A percentile compares a stretch with the other conserved stretches of the same genome.
phyloP scores from a whole-genome alignment of 2,888 invertebrate genomes.

The Lathronympha strigana region DNA sequence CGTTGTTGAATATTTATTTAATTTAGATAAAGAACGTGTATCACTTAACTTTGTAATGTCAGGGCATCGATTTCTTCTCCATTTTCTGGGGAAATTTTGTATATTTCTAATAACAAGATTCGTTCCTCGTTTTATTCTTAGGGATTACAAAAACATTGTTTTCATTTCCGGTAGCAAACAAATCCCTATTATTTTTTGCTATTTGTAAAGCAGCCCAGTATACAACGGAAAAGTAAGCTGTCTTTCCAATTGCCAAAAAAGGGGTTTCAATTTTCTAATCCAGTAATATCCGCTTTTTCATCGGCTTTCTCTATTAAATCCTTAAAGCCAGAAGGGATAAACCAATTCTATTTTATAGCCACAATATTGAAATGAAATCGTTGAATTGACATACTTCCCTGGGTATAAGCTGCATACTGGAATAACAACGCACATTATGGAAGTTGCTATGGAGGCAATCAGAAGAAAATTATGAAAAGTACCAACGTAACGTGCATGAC shows the following conservation, averaged over 20 bases:
- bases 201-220: not conserved
- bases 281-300: not conserved
- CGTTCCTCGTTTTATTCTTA: not conserved
- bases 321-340: not conserved
- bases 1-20: too few relatives aligned
- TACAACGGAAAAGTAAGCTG: not conserved
- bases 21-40: too few relatives aligned
- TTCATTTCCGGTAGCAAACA: slow-evolving; percentile 4
- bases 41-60: too few relatives aligned
- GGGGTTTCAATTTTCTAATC: slow-evolving; percentile 2
- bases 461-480: slow-evolving; percentile 32
- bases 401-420: not conserved
- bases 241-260: slow-evolving; percentile 3
- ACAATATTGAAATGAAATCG: slow-evolving; percentile 4
- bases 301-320: not conserved
- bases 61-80: not conserved
- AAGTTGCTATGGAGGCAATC: slow-evolving; percentile 13
- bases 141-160: not conserved
- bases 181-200: not conserved
- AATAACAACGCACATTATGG: slow-evolving; percentile 12
- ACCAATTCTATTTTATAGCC: slow-evolving; percentile 8
- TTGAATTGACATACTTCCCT: not conserved
- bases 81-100: not conserved
- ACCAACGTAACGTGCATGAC: slow-evolving; percentile 31
- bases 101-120: too few relatives aligned